Conservation (phyloP, 2,797 vertebrate genomes). For the Microchirus variegatus region DNA sequence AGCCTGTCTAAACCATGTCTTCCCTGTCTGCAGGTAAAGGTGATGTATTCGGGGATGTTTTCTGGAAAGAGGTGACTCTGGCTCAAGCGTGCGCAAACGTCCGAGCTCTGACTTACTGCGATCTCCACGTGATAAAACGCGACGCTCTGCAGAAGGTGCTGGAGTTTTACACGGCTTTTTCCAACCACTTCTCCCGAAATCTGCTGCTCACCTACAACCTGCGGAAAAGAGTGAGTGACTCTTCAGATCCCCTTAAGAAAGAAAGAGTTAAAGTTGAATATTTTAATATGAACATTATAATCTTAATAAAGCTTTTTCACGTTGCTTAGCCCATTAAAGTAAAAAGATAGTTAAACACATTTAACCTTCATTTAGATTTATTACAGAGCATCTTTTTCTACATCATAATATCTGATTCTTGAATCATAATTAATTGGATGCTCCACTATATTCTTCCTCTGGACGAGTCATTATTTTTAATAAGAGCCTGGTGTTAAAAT, state of each 20-base stretch:
- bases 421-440: background rate
- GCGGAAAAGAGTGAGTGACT: slow-evolving; percentile 92
- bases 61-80: slow-evolving; percentile 97
- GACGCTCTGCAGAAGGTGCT: slow-evolving; percentile 98
- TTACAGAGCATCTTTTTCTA: background rate
- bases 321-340: no score
- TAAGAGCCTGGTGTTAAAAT: background rate
- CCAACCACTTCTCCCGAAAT: slow-evolving; percentile 97
- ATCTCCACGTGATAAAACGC: slow-evolving; percentile 97
- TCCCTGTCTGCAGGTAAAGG: slow-evolving; percentile 88
- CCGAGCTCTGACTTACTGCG: slow-evolving; percentile 96
- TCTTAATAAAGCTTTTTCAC: no score
- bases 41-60: slow-evolving; percentile 98
- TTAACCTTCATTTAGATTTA: background rate
- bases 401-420: background rate
- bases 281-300: no score
- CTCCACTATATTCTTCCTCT: background rate
- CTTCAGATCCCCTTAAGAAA: background rate
- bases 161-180: slow-evolving; percentile 98
- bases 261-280: no score
- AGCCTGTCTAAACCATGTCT: background rate
- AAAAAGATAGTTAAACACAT: no score
- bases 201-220: slow-evolving; percentile 98
- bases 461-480: background rate
- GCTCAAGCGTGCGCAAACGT: slow-evolving; percentile 98